phyloP scores from a whole-genome alignment of 1,140 invertebrate species.

The Phocides pigmalion region DNA sequence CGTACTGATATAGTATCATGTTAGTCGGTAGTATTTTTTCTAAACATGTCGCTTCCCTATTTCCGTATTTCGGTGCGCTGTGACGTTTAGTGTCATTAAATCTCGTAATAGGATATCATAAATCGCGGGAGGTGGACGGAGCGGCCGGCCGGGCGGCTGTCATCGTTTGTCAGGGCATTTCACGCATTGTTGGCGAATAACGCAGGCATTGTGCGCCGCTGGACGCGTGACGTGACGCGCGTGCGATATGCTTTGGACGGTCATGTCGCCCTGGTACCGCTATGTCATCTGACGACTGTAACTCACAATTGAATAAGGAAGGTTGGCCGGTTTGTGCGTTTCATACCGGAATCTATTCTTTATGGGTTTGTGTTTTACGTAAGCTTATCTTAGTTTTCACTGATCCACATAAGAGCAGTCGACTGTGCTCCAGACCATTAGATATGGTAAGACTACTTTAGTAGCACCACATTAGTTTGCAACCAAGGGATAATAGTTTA shows the following conservation, averaged over 20 bases:
- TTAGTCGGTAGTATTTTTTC: background rate
- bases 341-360: too few species aligned
- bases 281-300: constrained; percentile 52
- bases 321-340: too few species aligned
- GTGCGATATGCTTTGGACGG: constrained; percentile 48
- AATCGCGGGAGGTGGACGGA: constrained; percentile 74
- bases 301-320: constrained; percentile 31
- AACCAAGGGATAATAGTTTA: too few species aligned
- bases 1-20: background rate
- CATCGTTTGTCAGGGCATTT: constrained; percentile 82
- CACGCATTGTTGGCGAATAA: constrained; percentile 82
- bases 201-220: constrained; percentile 66
- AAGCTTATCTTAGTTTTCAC: too few species aligned
- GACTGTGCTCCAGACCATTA: too few species aligned
- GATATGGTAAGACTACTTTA: too few species aligned
- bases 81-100: constrained; percentile 67
- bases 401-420: too few species aligned
- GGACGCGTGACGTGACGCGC: constrained; percentile 62
- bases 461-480: too few species aligned
- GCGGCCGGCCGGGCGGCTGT: constrained; percentile 70
- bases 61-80: constrained; percentile 36
- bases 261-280: constrained; percentile 48
- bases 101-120: constrained; percentile 82
- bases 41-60: constrained; percentile 20
- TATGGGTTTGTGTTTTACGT: too few species aligned